Base-by-base conservation (phyloP, 2,888 invertebrate species). In the Leptopilina syphax region DNA sequence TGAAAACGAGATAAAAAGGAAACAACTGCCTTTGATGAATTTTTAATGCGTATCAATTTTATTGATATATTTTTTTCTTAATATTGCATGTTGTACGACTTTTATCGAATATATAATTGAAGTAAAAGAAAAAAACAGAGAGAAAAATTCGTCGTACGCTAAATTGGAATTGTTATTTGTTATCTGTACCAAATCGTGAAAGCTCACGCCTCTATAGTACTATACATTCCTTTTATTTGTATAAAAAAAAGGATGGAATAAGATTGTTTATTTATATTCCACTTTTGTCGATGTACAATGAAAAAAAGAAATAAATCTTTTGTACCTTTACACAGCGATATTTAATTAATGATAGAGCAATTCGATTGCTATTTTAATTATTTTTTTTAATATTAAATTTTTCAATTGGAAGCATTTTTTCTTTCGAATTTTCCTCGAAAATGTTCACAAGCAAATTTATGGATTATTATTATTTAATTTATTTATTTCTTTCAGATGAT, bases 291-390 rank as follows among this genome's bases (percentile, higher is more conserved):
- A 86, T 90, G 88, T 89, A 88, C 85, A 50, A 89, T 89, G 88
- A 87, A 85, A 90, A 50, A 50, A 50, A 50, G 9, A 50, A 50
- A 91, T 90, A 91, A 91, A 91, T 87, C 84, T 91, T 91, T 91
- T 91, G 87, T 90, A 91, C 89, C 86, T 90, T 90, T 86, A 85
- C 47, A 65, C 41, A 68, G 4, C 77, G 41, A 73, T 41, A 9
- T 41, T 73, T 57, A 73, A 57, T 73, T 57, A 24, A 70, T 57
- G n/a, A 7, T n/a, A 60, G 3, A 44, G 8, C 44, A 44, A 44
- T 44, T 60, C 10, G 50, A 12, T 50, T 10, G 10, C 44, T 44
- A 44, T 44, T 44, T 44, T 44, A 44, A 44, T 44, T 44, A 44
- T 8, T 34, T 34, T 34, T 34, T 47, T 47, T 47, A 7, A 47